Conservation (phyloP, 1,140 invertebrate genomes). For the Sinella curviseta region DNA sequence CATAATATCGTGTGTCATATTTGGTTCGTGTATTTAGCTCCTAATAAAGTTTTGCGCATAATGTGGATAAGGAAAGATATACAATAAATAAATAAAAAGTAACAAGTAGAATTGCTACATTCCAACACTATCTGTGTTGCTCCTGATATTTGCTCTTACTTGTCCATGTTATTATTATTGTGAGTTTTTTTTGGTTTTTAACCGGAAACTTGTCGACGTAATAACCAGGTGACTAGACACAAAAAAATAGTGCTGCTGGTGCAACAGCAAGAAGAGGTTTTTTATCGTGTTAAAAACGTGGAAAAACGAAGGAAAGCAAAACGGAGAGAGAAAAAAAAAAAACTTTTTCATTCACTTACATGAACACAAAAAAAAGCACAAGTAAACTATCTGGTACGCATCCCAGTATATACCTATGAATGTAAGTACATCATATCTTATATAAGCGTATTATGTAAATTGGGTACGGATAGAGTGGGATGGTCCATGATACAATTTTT, state of each 20-base stretch:
- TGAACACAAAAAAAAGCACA: too few relatives aligned
- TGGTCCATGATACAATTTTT: constrained; percentile 5
- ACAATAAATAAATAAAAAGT: neutral
- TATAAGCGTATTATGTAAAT: neutral
- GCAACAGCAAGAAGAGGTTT: neutral
- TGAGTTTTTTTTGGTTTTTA: neutral
- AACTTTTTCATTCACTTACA: neutral
- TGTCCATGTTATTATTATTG: neutral
- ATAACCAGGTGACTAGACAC: constrained; percentile 23
- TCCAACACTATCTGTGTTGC: neutral
- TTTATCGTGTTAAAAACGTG: too few relatives aligned
- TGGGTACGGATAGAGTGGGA: neutral
- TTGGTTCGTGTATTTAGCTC: neutral
- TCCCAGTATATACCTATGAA: too few relatives aligned
- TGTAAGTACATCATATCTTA: too few relatives aligned
- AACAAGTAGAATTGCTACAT: neutral
- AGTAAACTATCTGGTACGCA: too few relatives aligned
- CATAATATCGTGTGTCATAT: neutral
- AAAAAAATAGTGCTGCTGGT: neutral
- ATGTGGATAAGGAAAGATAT: neutral
- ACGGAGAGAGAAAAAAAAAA: neutral
- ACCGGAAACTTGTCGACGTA: constrained; percentile 11
- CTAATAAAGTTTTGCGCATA: neutral
- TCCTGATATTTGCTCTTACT: neutral
- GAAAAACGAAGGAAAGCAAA: too few relatives aligned